Percentiles rank a stretch among this genome's conserved stretches.
Evolutionary conservation across 2,888 invertebrate genomes (phyloP).

Genomic region (Brachynemurus nebulosus): DNA sequence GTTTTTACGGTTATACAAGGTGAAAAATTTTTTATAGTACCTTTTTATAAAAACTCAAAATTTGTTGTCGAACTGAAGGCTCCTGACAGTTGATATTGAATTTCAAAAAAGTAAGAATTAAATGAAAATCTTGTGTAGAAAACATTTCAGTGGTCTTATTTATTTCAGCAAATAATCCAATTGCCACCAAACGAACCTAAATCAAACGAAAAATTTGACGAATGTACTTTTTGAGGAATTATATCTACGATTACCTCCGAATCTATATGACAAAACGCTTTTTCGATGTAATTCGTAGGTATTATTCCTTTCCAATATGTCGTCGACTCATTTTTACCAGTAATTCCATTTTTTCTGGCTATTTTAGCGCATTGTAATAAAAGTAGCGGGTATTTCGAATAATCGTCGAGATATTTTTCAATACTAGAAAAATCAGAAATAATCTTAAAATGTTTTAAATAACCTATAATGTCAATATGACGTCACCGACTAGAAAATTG

Average conservation of each 20-base stretch:
- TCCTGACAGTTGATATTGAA: slow-evolving; percentile 56
- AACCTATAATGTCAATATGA: neutral
- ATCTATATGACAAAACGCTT: slow-evolving; percentile 40
- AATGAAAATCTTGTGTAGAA: slow-evolving; percentile 42
- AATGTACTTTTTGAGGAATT: too few species aligned
- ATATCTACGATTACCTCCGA: slow-evolving; percentile 54
- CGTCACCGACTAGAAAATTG: neutral
- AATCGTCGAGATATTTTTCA: neutral
- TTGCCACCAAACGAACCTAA: too few species aligned
- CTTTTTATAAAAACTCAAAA: slow-evolving; percentile 57
- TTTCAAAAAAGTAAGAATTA: slow-evolving; percentile 45
- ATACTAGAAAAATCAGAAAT: neutral
- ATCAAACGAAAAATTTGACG: too few species aligned
- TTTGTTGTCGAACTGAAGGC: slow-evolving; percentile 52
- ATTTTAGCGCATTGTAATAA: slow-evolving; percentile 34
- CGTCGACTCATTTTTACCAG: slow-evolving; percentile 18
- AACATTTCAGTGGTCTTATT: slow-evolving; percentile 58
- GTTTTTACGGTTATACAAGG: neutral
- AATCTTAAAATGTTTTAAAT: neutral
- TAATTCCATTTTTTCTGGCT: slow-evolving; percentile 34
- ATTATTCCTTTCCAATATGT: slow-evolving; percentile 40
- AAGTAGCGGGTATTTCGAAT: neutral
- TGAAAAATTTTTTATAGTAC: slow-evolving; percentile 28
- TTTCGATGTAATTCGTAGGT: slow-evolving; percentile 35
- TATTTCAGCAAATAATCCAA: slow-evolving; percentile 57